phyloP scores from a whole-genome alignment of 2,113 vertebrate species.

The Capricornis sumatraensis region DNA sequence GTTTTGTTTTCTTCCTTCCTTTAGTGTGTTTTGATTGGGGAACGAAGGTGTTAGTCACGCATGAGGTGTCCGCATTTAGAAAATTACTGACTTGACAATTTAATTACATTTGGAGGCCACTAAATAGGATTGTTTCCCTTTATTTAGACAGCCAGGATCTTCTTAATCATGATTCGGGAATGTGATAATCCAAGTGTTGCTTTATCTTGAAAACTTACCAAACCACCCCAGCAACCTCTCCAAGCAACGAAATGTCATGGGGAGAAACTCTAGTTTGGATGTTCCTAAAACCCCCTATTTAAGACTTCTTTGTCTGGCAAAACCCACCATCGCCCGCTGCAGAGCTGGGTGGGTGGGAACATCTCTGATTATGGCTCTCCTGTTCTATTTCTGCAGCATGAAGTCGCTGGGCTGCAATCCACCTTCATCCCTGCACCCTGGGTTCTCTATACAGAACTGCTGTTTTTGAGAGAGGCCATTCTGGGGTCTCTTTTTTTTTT shows the following conservation, averaged over 20 bases:
- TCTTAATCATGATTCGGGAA: conserved; percentile 72
- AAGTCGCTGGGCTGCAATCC: background rate
- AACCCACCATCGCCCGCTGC: background rate
- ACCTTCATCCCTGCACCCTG: background rate
- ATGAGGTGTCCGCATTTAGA: conserved; percentile 50
- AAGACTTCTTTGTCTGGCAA: conserved; percentile 34
- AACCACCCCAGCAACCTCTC: conserved; percentile 53
- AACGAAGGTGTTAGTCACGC: conserved; percentile 43
- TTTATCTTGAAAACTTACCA: conserved; percentile 65
- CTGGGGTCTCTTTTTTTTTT: background rate
- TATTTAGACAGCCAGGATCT: conserved; percentile 74
- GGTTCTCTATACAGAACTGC: background rate
- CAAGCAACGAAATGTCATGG: conserved; percentile 57
- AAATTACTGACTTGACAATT: conserved; percentile 63
- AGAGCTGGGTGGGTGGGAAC: background rate
- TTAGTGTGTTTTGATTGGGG: conserved; percentile 44
- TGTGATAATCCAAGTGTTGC: conserved; percentile 57
- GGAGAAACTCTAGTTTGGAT: conserved; percentile 49
- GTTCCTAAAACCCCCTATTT: conserved; percentile 36
- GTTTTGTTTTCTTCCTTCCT: conserved; percentile 41
- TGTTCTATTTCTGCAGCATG: background rate
- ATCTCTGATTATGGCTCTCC: conserved; percentile 35
- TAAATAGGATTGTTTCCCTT: conserved; percentile 58
- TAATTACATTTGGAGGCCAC: conserved; percentile 69
- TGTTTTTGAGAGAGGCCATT: background rate